Evolutionary conservation across 64 coral and sea anemone genomes (phyloP).

Genomic region (Actinia equina): DNA sequence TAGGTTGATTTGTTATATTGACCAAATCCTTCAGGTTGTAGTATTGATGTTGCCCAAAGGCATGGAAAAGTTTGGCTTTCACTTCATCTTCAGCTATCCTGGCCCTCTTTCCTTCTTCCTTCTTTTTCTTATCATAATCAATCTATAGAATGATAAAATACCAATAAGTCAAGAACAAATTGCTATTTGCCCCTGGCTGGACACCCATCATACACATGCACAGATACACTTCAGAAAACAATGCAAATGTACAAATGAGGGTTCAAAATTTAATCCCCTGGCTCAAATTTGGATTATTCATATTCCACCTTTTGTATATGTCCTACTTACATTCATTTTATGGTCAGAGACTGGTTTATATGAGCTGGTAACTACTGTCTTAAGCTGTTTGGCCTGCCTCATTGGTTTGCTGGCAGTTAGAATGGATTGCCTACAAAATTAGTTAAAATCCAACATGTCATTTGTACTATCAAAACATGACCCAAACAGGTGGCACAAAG

Average conservation of each 20-base stretch:
- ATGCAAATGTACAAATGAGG: too few relatives aligned
- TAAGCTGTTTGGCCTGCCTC: slow-evolving; percentile 64
- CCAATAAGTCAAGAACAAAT: neutral
- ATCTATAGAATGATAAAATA: slow-evolving; percentile 50
- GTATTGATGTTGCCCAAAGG: slow-evolving; percentile 97
- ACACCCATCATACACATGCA: too few relatives aligned
- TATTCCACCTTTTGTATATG: neutral
- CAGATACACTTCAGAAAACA: too few relatives aligned
- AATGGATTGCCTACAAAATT: slow-evolving; percentile 46
- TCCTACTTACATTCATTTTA: slow-evolving; percentile 72
- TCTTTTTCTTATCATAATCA: slow-evolving; percentile 92
- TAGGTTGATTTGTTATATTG: slow-evolving; percentile 87
- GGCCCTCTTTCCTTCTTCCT: slow-evolving; percentile 90
- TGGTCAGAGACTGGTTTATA: slow-evolving; percentile 82
- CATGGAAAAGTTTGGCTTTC: slow-evolving; percentile 76
- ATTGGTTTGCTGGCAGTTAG: slow-evolving; percentile 56
- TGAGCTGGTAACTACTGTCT: slow-evolving; percentile 42
- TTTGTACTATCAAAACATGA: too few relatives aligned
- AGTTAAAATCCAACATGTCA: too few relatives aligned
- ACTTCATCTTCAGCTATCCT: slow-evolving; percentile 87
- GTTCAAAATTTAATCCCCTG: too few relatives aligned
- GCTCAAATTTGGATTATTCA: too few relatives aligned
- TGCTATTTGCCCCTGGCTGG: too few relatives aligned
- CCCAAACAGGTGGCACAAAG: too few relatives aligned
- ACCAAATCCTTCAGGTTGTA: slow-evolving; percentile 95